A percentile compares a stretch with the other conserved stretches of the same genome.
phyloP scores from a whole-genome alignment of 2,797 vertebrate genomes.

The Trachops cirrhosus region DNA sequence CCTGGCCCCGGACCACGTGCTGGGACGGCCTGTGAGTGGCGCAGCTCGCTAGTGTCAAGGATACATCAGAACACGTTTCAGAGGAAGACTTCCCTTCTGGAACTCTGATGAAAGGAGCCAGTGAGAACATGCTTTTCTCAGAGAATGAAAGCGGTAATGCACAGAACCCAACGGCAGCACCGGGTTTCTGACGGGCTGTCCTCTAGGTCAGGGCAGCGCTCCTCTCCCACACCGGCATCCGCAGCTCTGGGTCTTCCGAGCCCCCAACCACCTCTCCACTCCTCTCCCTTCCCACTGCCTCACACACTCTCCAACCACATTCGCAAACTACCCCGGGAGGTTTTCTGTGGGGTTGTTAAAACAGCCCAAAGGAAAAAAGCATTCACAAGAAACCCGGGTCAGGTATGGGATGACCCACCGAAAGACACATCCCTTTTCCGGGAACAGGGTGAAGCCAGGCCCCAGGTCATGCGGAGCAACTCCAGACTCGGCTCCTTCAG shows the following conservation, averaged over 20 bases:
- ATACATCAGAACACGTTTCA: background rate
- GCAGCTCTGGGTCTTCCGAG: background rate
- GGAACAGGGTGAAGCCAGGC: background rate
- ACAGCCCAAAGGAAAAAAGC: background rate
- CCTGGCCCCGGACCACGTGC: too few species aligned
- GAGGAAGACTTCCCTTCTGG: background rate
- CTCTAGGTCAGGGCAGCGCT: background rate
- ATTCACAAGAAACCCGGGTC: background rate
- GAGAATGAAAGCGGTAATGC: background rate
- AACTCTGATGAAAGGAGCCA: background rate
- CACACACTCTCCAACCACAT: background rate
- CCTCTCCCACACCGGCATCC: background rate
- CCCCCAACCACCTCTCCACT: rapidly evolving
- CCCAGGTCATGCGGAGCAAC: background rate
- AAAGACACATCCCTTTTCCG: background rate
- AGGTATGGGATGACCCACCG: background rate
- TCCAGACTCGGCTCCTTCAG: background rate
- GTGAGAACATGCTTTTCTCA: background rate
- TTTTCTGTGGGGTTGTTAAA: background rate
- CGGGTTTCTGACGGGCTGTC: background rate
- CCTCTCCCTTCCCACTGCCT: background rate
- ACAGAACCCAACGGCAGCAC: rapidly evolving
- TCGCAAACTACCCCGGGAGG: background rate
- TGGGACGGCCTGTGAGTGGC: background rate
- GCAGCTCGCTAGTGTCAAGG: background rate